Evolutionary conservation across 2,888 invertebrate genomes (phyloP).

Genomic region (Cistogaster globosa): DNA sequence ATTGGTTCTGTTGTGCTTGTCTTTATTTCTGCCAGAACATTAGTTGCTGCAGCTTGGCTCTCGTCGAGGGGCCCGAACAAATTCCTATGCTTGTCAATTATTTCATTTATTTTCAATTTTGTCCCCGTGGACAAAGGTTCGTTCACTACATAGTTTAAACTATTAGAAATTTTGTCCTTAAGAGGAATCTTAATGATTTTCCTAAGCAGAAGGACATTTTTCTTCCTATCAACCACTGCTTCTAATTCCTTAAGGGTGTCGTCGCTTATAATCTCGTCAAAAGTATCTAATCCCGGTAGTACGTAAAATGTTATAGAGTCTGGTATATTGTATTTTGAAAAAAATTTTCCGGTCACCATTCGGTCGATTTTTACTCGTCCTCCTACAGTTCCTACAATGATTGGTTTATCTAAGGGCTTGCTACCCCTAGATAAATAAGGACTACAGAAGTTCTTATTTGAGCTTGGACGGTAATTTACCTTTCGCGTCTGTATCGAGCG

Average conservation of each 20-base stretch:
- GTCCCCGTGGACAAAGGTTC: background rate
- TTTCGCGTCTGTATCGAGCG: too few species aligned
- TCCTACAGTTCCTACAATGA: background rate
- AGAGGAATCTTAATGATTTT: background rate
- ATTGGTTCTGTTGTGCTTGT: too few species aligned
- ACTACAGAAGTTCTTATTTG: background rate
- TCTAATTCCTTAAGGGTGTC: slow-evolving; percentile 61
- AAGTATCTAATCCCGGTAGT: slow-evolving; percentile 43
- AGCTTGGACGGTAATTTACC: background rate
- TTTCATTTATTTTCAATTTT: too few species aligned
- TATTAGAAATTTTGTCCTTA: background rate
- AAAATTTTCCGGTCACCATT: background rate
- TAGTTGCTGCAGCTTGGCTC: too few species aligned
- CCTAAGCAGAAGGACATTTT: slow-evolving; percentile 30
- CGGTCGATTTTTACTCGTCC: background rate
- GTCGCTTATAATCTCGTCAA: slow-evolving; percentile 67
- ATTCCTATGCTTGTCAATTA: too few species aligned
- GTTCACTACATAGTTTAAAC: background rate
- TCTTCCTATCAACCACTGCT: slow-evolving; percentile 64
- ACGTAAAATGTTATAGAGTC: slow-evolving; percentile 28
- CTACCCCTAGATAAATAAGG: too few species aligned
- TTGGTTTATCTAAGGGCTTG: background rate
- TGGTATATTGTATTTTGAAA: too few species aligned
- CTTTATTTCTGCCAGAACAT: too few species aligned
- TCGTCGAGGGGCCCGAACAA: too few species aligned